Evolutionary conservation across 2,797 vertebrate genomes (phyloP), one percentile per base, ranked within the genome.

Genomic region (Borostomias antarcticus): DNA sequence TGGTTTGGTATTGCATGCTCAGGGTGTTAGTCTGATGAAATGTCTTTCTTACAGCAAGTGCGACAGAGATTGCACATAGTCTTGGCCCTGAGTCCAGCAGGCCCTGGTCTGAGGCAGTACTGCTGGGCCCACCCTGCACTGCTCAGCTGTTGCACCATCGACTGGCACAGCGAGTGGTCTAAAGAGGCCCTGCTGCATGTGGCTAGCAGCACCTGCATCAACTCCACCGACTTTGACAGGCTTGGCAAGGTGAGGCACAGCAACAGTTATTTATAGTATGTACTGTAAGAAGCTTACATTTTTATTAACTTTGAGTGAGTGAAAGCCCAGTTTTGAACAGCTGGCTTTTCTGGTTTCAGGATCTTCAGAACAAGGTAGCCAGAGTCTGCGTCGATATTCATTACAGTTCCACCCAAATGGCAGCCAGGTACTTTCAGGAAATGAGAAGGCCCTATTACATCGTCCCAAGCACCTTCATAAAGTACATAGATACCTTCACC

Each of bases 31-130:
- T n/a, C n/a, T n/a, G n/a, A n/a, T n/a, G n/a, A n/a, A n/a, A n/a
- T n/a, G n/a, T n/a, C n/a, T n/a, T n/a, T n/a, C n/a, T 40, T 81
- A 65, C 81, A 91, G 89, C 86, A 78, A 62, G 74, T 88, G 21
- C 26, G 11, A 11, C 82, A 66, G 29, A 88, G 85, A 28, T 76
- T 91, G 53, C 89, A 90, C 40, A 51, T 91, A 26, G 77, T 80
- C 30, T 67, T 91, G 47, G 80, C 77, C 11, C 47, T 84, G 66
- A 90, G 76, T 28, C 84, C 88, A 1, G 29, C 30, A 2, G 85
- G 84, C 30, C 48, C 73, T 5, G 64, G 61, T 26, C 84, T 90
- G 48, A 81, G 79, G 21, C 73, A 81, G 0, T 52, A 43, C 15
- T 90, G 86, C 29, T 66, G 84, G 25, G 15, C 60, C 0, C 82